Conservation (phyloP, 1,140 invertebrate species). For the Papilio aristodemus region DNA sequence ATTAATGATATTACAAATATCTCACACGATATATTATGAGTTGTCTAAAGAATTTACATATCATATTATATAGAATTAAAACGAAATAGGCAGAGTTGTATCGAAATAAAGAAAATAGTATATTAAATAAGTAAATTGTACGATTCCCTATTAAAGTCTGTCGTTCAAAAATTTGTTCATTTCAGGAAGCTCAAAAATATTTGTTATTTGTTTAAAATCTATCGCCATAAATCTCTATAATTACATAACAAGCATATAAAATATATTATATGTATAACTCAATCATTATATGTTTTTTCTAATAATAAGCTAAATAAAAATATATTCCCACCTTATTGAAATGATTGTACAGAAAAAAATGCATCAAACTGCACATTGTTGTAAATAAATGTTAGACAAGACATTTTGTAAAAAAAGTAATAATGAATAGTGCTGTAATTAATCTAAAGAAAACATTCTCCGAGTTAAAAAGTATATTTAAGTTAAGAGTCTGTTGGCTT, state of each 20-base stretch:
- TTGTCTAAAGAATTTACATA: conserved; percentile 17
- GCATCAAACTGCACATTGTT: not conserved
- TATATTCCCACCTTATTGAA: not conserved
- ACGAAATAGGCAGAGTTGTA: not conserved
- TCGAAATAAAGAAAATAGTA: not conserved
- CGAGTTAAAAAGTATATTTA: not conserved
- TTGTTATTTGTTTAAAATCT: no score
- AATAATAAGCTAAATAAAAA: no score
- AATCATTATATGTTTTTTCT: no score
- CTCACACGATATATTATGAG: no score
- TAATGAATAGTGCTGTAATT: not conserved
- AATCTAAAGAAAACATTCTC: not conserved
- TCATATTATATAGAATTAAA: conserved; percentile 5
- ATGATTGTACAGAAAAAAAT: not conserved
- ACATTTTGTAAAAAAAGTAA: conserved; percentile 6
- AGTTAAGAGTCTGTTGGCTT: not conserved
- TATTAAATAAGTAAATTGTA: no score
- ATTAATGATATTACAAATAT: no score
- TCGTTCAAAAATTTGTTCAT: no score
- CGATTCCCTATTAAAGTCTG: no score
- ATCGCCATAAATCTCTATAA: no score
- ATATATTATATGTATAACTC: no score
- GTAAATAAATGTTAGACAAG: not conserved
- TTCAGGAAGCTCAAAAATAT: no score
- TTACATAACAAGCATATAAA: no score